These are phyloP conservation scores for Ancistrus triradiatus DNA, from an alignment of 2,113 vertebrate genomes.

Conservation along the genomic window DNA sequence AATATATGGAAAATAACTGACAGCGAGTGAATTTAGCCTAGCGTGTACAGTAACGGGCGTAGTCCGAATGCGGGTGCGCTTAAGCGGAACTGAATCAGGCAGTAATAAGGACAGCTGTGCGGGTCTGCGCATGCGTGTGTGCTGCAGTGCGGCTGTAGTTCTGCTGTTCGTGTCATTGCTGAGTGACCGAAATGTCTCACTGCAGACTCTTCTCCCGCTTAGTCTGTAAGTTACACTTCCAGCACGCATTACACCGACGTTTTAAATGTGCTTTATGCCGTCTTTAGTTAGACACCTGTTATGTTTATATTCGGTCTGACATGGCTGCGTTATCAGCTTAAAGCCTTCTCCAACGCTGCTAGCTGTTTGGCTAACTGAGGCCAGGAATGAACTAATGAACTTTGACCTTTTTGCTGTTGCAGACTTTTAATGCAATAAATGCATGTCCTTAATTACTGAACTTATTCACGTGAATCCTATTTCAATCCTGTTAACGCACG, in stretches of 20 bases:
- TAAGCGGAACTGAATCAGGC: not conserved
- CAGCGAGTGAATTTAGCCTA: no score
- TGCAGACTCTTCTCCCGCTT: constrained; percentile 69
- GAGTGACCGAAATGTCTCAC: constrained; percentile 76
- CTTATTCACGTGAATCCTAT: no score
- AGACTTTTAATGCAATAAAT: no score
- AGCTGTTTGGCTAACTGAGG: constrained; percentile 3
- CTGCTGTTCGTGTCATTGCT: constrained; percentile 75
- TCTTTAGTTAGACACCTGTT: not conserved
- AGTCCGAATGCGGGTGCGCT: not conserved
- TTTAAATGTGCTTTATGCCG: not conserved
- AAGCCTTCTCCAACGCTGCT: not conserved
- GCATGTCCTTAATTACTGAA: no score
- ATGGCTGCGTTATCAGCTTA: not conserved
- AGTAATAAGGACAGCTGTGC: not conserved
- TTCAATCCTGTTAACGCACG: no score
- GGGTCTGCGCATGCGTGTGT: not conserved
- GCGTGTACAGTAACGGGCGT: no score
- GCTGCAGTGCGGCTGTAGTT: constrained; percentile 29
- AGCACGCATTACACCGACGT: not conserved
- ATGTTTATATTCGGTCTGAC: not conserved
- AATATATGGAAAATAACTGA: no score
- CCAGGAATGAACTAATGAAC: constrained; percentile 14
- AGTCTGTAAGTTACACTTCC: constrained; percentile 65
- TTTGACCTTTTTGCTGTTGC: constrained; percentile 32